Percentiles rank a stretch among this genome's conserved stretches.
phyloP scores from a whole-genome alignment of 2,888 invertebrate species.

The Caenorhabditis becei region DNA sequence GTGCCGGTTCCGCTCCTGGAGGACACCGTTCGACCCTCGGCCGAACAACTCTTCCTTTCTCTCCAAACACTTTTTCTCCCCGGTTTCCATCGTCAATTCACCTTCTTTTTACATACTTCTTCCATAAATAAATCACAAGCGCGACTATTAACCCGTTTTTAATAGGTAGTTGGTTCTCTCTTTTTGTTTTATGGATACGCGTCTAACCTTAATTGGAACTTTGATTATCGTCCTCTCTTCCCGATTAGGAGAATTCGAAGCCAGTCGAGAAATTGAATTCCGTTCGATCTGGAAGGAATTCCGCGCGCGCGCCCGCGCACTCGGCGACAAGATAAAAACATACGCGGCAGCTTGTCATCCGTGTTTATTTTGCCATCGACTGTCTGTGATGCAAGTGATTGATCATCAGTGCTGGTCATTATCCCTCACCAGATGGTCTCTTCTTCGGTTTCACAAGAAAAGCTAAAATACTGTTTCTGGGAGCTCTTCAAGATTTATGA shows the following conservation, averaged over 20 bases:
- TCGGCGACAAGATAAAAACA: conserved; percentile 38
- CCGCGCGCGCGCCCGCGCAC: conserved; percentile 18
- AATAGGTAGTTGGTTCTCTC: conserved; percentile 11
- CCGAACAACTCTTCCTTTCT: conserved; percentile 1
- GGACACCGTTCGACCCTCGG: conserved; percentile 11
- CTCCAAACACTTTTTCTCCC: conserved; percentile 13
- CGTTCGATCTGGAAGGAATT: conserved; percentile 31
- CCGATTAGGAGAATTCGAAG: background rate
- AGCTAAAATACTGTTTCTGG: background rate
- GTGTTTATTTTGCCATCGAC: conserved; percentile 61
- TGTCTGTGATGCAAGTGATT: conserved; percentile 49
- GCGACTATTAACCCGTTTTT: conserved; percentile 37
- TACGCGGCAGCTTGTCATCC: conserved; percentile 47
- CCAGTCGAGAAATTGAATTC: conserved; percentile 5
- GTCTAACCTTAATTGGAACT: conserved; percentile 32
- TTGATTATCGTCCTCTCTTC: conserved; percentile 9
- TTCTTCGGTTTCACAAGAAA: background rate
- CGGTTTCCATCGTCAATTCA: conserved; percentile 15
- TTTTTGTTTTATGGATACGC: conserved; percentile 21
- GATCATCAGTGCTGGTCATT: conserved; percentile 39
- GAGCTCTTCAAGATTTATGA: no score
- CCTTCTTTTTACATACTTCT: background rate
- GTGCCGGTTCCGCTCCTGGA: conserved; percentile 13
- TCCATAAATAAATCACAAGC: conserved; percentile 37
- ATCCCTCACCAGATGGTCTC: conserved; percentile 4